These are phyloP conservation scores for Liopterus haemorrhoidalis DNA, from an alignment of 2,888 invertebrate species.

Conservation along the genomic window DNA sequence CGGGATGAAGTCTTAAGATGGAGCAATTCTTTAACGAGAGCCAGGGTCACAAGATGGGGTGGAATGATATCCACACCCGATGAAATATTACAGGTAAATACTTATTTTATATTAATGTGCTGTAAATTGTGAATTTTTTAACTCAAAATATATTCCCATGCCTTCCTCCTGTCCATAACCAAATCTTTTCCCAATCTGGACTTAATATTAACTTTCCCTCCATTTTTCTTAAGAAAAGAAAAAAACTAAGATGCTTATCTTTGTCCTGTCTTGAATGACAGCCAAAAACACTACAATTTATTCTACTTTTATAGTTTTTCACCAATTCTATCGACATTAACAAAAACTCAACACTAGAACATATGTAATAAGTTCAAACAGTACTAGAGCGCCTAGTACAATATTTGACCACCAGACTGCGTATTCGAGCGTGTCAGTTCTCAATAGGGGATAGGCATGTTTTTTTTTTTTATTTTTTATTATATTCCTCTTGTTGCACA, in stretches of 20 bases:
- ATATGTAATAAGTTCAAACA: no score
- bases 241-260: background rate
- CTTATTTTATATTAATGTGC: conserved; percentile 7
- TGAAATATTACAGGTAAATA: conserved; percentile 74
- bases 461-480: no score
- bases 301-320: no score
- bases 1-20: conserved; percentile 87
- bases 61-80: conserved; percentile 99
- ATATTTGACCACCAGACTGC: no score
- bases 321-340: no score
- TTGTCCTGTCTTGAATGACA: no score
- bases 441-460: no score
- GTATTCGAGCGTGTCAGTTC: no score
- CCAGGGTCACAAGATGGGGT: conserved; percentile 92
- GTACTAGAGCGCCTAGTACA: no score
- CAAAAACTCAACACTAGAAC: no score
- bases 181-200: background rate
- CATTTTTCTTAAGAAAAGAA: background rate
- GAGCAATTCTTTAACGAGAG: conserved; percentile 75
- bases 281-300: no score
- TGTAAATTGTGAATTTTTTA: background rate
- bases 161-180: background rate
- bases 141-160: background rate
- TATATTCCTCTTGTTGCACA: no score
- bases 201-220: background rate